Evolutionary conservation across 2,113 vertebrate genomes (phyloP).

Genomic region (Collichthys lucidus): DNA sequence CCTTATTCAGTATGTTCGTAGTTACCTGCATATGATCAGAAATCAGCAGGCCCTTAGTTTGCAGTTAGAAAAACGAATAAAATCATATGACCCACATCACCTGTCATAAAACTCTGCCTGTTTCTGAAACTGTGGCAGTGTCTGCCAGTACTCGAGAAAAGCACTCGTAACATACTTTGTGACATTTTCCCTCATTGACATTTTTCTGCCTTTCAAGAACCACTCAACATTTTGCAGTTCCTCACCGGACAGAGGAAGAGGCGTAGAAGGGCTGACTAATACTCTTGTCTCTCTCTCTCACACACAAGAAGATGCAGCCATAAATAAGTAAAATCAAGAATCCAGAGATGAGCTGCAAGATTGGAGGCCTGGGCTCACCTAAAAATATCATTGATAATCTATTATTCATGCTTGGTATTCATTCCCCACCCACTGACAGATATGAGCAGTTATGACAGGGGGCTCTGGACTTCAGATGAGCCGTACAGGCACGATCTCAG

Average conservation of each 20-base stretch:
- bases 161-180: slow-evolving; percentile 50
- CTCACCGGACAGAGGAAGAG: slow-evolving; percentile 57
- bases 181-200: slow-evolving; percentile 81
- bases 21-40: background rate
- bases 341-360: slow-evolving; percentile 83
- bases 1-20: background rate
- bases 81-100: slow-evolving; percentile 23
- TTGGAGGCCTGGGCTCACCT: slow-evolving; percentile 85
- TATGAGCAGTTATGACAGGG: slow-evolving; percentile 87
- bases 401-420: slow-evolving; percentile 90
- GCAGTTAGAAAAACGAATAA: slow-evolving; percentile 22
- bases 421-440: slow-evolving; percentile 84
- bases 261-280: slow-evolving; percentile 56
- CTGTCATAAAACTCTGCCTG: slow-evolving; percentile 17
- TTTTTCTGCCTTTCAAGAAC: slow-evolving; percentile 75
- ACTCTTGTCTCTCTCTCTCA: slow-evolving; percentile 66
- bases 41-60: background rate
- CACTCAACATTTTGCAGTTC: slow-evolving; percentile 73
- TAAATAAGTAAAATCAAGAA: slow-evolving; percentile 83
- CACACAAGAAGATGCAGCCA: slow-evolving; percentile 71
- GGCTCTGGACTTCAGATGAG: slow-evolving; percentile 79
- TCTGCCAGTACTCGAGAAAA: slow-evolving; percentile 56
- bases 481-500: slow-evolving; percentile 56
- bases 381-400: slow-evolving; percentile 90
- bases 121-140: slow-evolving; percentile 6